phyloP scores from a whole-genome alignment of 2,113 vertebrate genomes.

The Podarcis muralis region DNA sequence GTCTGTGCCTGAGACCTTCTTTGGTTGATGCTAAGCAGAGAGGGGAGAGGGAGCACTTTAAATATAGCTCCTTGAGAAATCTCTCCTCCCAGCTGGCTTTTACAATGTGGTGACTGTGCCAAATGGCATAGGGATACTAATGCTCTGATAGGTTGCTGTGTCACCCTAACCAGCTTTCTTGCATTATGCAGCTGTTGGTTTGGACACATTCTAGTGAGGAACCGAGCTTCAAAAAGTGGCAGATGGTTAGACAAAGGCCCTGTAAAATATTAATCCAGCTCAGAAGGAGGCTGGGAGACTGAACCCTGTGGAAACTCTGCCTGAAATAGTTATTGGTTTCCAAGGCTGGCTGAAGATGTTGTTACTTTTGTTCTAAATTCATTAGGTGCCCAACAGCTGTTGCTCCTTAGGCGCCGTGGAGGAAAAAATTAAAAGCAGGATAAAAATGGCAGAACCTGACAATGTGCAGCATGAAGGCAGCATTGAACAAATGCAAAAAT shows the following conservation, averaged over 20 bases:
- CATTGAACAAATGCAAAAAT: background rate
- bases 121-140: background rate
- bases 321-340: background rate
- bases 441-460: too few species aligned
- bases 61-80: background rate
- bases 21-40: background rate
- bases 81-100: constrained; percentile 6
- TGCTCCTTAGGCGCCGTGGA: background rate
- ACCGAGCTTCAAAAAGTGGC: constrained; percentile 6
- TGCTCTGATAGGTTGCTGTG: constrained; percentile 8
- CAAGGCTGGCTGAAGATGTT: background rate
- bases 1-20: background rate
- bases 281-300: constrained; percentile 2
- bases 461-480: too few species aligned
- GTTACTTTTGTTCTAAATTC: background rate
- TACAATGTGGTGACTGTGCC: background rate
- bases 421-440: background rate
- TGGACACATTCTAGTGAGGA: background rate
- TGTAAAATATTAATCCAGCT: constrained; percentile 40
- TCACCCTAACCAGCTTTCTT: background rate
- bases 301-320: background rate
- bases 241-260: background rate
- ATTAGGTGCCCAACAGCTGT: background rate
- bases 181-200: background rate
- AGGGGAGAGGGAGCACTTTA: background rate